Conservation (phyloP, 2,113 vertebrate genomes). For the Lonchura striata region DNA sequence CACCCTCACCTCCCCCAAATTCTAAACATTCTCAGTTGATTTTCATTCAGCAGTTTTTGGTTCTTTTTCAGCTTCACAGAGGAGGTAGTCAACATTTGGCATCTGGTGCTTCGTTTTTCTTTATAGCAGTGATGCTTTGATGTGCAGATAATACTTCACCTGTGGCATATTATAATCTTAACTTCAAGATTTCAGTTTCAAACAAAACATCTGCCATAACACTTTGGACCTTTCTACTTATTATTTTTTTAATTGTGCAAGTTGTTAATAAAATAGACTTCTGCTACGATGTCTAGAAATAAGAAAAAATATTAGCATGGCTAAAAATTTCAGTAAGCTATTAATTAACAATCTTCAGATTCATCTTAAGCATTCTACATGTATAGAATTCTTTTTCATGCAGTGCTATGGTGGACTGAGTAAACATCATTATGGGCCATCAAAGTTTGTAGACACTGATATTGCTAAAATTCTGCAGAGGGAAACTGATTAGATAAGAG, state of each 20-base stretch:
- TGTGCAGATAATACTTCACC: slow-evolving; percentile 49
- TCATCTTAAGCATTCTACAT: fast-evolving
- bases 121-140: slow-evolving; percentile 30
- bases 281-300: background rate
- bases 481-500: background rate
- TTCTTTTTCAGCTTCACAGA: background rate
- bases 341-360: background rate
- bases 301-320: background rate
- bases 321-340: background rate
- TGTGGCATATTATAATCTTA: slow-evolving; percentile 11
- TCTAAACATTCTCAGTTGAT: background rate
- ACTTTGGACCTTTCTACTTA: background rate
- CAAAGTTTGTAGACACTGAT: background rate
- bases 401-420: background rate
- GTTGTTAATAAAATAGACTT: background rate
- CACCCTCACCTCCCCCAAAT: too few relatives aligned
- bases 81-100: background rate
- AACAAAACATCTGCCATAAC: background rate
- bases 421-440: background rate
- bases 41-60: background rate
- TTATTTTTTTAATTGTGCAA: background rate
- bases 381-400: background rate
- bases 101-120: slow-evolving; percentile 5
- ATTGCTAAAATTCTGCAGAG: background rate
- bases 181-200: slow-evolving; percentile 1